Evolutionary conservation across 2,113 vertebrate genomes (phyloP), one percentile per base, ranked within the genome.

Genomic region (Phrynocephalus versicolor): DNA sequence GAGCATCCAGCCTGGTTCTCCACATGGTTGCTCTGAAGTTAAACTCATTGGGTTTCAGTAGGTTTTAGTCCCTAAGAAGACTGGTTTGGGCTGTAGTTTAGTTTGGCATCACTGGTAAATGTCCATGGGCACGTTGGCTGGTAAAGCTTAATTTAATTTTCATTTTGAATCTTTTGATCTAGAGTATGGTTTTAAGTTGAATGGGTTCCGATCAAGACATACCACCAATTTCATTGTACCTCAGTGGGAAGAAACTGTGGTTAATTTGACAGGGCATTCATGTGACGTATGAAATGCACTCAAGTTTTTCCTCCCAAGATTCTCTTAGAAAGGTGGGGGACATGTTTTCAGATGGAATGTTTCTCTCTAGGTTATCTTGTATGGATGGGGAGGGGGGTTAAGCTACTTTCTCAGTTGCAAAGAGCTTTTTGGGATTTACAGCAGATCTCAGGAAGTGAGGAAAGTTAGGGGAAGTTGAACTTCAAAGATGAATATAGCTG

Each of bases 81-180:
- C 69, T 62, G 35, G 19, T 35, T 33, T 70, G 69, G 18, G 27
- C 0, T 9, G 7, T 60, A 51, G 21, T 45, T 15, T 70, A 89
- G 3, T 45, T 77, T 65, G 0, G 16, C 73, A 30, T 74, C 87
- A 2, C 87, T 19, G 23, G 58, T 19, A 83, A 72, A 39, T 57
- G 70, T 88, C 25, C 74, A 9, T 1, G 1, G 1, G 0, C 39
- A 76, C 12, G 5, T 6, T 33, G 35, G 23, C n/a, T 81, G 55
- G 70, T 12, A 69, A 35, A 51, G 71, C 1, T 0, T 0, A 5
- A 73, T 2, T 81, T 79, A 0, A 35, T 45, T 21, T 55, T 18
- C 81, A 75, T 18, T 74, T 77, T n/a, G 15, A 7, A 74, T 35
- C 30, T 41, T 30, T 25, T 37, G 58, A 3, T 37, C 13, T n/a